Evolutionary conservation across 2,888 invertebrate genomes (phyloP).

Genomic region (Sturmia bella): DNA sequence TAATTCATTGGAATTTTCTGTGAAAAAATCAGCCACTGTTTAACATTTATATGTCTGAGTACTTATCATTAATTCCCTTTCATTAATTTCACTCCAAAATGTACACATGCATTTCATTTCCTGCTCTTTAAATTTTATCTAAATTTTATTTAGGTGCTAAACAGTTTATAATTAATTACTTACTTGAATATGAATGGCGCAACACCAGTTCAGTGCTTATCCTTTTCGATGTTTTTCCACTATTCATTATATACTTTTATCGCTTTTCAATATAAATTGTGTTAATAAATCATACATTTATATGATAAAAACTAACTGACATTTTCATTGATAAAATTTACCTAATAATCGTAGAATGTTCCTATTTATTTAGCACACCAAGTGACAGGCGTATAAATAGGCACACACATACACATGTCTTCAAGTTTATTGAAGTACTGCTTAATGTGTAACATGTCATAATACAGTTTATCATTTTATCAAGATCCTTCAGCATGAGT

Average conservation of each 20-base stretch:
- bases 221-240: conserved; percentile 9
- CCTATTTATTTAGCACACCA: conserved; percentile 2
- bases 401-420: not conserved
- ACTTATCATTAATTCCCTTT: too few relatives aligned
- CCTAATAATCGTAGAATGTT: conserved; percentile 21
- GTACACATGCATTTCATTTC: too few relatives aligned
- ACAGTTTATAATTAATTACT: conserved; percentile 33
- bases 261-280: conserved; percentile 46
- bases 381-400: not conserved
- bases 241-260: conserved; percentile 48
- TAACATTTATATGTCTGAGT: too few relatives aligned
- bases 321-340: conserved; percentile 53
- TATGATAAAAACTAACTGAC: conserved; percentile 40
- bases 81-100: too few relatives aligned
- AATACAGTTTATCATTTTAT: conserved; percentile 52
- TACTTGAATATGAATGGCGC: not conserved
- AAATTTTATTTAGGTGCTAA: not conserved
- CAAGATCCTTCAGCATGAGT: conserved; percentile 46
- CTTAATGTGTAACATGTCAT: conserved; percentile 46
- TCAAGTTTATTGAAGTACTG: not conserved
- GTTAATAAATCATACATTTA: conserved; percentile 53
- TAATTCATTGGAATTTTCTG: too few relatives aligned
- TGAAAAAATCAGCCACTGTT: too few relatives aligned
- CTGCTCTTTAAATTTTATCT: too few relatives aligned
- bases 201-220: not conserved